These are phyloP conservation scores for Centrocercus urophasianus DNA, from an alignment of 2,113 vertebrate species.

Conservation along the genomic window DNA sequence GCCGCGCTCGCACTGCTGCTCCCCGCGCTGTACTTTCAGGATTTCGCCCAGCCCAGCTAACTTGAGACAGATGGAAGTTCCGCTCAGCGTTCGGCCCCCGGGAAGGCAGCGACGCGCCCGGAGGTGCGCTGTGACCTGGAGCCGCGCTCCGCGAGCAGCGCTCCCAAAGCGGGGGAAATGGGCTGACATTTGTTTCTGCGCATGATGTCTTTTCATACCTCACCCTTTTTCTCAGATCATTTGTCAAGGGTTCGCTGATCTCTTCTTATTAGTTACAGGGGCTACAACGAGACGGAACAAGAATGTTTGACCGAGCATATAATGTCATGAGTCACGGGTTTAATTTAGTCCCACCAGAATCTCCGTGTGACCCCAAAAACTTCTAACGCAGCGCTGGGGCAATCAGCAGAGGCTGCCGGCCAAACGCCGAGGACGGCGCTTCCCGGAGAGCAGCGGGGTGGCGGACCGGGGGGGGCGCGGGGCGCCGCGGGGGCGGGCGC, in stretches of 20 bases:
- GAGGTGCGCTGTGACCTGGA: conserved; percentile 27
- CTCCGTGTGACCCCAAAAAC: conserved; percentile 57
- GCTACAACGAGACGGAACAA: conserved; percentile 45
- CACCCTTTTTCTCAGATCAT: conserved; percentile 73
- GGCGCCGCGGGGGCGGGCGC: too few species aligned
- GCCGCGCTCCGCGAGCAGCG: conserved; percentile 38
- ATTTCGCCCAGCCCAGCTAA: not conserved
- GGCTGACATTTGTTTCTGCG: conserved; percentile 60
- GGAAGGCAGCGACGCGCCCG: not conserved
- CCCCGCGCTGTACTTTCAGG: not conserved
- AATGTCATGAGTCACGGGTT: conserved; percentile 63
- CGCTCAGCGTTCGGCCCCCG: conserved; percentile 16
- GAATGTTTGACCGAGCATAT: conserved; percentile 62
- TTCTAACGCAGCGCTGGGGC: conserved; percentile 23
- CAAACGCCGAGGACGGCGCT: not conserved
- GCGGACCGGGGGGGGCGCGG: too few species aligned
- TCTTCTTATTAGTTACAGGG: conserved; percentile 68
- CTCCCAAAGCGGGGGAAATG: conserved; percentile 31
- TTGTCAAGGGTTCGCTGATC: conserved; percentile 67
- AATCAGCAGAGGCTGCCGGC: conserved; percentile 2
- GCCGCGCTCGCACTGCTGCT: not conserved
- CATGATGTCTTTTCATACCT: conserved; percentile 62
- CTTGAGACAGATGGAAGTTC: not conserved
- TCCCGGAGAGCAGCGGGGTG: not conserved
- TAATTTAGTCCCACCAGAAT: conserved; percentile 51